Conservation (phyloP, 2,888 invertebrate species). For the Polietes domitor region DNA sequence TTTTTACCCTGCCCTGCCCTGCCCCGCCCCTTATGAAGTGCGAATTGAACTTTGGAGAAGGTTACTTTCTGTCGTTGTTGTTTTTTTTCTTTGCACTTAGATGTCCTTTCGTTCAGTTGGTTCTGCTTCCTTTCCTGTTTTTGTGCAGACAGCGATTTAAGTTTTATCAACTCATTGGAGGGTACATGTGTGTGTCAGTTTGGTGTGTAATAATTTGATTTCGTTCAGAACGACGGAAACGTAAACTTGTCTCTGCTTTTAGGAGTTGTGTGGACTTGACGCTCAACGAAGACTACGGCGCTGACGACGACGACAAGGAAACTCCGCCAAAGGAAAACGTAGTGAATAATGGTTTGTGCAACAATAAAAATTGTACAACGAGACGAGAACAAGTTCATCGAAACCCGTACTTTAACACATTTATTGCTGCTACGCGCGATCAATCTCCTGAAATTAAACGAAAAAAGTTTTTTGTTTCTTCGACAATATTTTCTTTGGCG, state of each 20-base stretch:
- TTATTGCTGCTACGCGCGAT: conserved; percentile 37
- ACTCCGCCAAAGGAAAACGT: neutral
- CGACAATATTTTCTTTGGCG: conserved; percentile 11
- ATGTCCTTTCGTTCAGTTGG: conserved; percentile 22
- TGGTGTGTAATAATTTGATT: conserved; percentile 52
- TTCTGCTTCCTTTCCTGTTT: conserved; percentile 11
- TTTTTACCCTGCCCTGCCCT: conserved; percentile 6
- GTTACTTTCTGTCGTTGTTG: conserved; percentile 8
- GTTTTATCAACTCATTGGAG: neutral
- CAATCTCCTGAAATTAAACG: conserved; percentile 33
- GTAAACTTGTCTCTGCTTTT: conserved; percentile 54
- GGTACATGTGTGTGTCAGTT: neutral
- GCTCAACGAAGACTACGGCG: neutral
- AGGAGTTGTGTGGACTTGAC: conserved; percentile 23
- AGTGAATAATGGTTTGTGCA: conserved; percentile 37
- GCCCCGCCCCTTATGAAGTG: conserved; percentile 26
- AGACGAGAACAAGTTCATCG: conserved; percentile 14
- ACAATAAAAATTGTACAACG: conserved; percentile 19
- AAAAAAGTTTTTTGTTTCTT: conserved; percentile 2
- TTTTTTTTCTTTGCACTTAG: conserved; percentile 23
- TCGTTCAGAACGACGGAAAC: conserved; percentile 52
- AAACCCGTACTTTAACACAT: neutral
- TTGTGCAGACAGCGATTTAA: conserved; percentile 24
- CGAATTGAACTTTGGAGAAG: conserved; percentile 46
- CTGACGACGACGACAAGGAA: neutral